Percentiles rank a stretch among this genome's conserved stretches.
Conservation (phyloP, 2,797 vertebrate genomes). For the Oreochromis mossambicus region DNA sequence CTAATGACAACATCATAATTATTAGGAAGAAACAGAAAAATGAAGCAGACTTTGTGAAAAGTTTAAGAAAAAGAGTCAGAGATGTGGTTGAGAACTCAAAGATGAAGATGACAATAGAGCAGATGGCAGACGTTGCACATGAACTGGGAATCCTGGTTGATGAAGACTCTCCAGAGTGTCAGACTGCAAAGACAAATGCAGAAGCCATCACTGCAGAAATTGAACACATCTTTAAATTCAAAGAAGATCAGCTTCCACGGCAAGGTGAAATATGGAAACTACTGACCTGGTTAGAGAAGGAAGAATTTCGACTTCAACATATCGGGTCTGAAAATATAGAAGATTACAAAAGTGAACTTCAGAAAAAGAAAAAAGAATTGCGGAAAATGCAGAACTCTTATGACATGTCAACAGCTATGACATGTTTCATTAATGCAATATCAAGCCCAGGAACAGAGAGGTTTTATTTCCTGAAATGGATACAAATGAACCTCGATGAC, state of each 20-base stretch:
- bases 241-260: conserved; percentile 52
- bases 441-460: conserved; percentile 52
- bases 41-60: conserved; percentile 39
- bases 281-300: conserved; percentile 71
- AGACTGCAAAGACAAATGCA: too few species aligned
- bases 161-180: not conserved
- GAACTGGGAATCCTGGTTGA: conserved; percentile 73
- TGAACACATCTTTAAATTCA: too few species aligned
- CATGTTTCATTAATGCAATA: conserved; percentile 69
- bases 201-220: too few species aligned
- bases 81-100: not conserved
- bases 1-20: conserved; percentile 37
- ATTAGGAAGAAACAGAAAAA: not conserved
- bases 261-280: conserved; percentile 75
- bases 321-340: conserved; percentile 47
- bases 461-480: conserved; percentile 65
- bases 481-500: conserved; percentile 75
- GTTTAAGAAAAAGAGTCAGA: conserved; percentile 14
- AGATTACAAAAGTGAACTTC: conserved; percentile 59
- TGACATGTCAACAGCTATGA: conserved; percentile 25
- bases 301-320: conserved; percentile 65
- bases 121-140: conserved; percentile 61
- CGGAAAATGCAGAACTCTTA: conserved; percentile 51
- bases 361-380: conserved; percentile 28
- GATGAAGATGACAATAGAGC: conserved; percentile 48